Evolutionary conservation across 2,888 invertebrate species (phyloP).

Genomic region (Cyclophora albipunctata): DNA sequence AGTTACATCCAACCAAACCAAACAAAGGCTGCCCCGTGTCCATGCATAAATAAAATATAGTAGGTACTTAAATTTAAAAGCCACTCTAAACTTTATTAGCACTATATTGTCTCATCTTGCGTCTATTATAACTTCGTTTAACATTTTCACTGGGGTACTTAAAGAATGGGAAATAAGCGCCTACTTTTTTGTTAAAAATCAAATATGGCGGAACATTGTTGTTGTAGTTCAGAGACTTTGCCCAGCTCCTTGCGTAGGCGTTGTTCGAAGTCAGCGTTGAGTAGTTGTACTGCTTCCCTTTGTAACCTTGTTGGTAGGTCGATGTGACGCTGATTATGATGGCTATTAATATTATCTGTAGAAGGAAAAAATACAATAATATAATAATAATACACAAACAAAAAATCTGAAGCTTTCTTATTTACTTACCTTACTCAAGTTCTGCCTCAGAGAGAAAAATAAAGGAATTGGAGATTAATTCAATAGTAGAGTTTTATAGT

Average conservation of each 20-base stretch:
- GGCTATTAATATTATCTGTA: conserved; percentile 25
- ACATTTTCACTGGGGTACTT: conserved; percentile 40
- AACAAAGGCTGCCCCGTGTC: too few relatives aligned
- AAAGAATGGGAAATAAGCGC: conserved; percentile 56
- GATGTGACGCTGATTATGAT: conserved; percentile 12
- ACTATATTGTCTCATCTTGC: too few relatives aligned
- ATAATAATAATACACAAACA: conserved; percentile 11
- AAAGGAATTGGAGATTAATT: too few relatives aligned
- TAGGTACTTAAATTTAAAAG: too few relatives aligned
- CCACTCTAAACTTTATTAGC: too few relatives aligned
- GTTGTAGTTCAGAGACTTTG: conserved; percentile 22
- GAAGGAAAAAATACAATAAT: too few relatives aligned
- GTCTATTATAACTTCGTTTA: neutral
- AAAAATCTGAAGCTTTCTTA: neutral
- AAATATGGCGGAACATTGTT: conserved; percentile 49
- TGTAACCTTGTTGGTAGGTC: conserved; percentile 1
- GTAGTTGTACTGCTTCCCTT: neutral
- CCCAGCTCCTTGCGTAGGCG: conserved; percentile 33
- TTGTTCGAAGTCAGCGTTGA: conserved; percentile 28
- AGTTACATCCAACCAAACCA: too few relatives aligned
- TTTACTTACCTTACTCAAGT: too few relatives aligned
- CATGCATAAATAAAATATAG: too few relatives aligned
- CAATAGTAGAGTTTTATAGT: too few relatives aligned
- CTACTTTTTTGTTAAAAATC: conserved; percentile 52
- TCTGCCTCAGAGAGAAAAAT: too few relatives aligned